Evolutionary conservation across 2,113 vertebrate genomes (phyloP).

Genomic region (Equus quagga): DNA sequence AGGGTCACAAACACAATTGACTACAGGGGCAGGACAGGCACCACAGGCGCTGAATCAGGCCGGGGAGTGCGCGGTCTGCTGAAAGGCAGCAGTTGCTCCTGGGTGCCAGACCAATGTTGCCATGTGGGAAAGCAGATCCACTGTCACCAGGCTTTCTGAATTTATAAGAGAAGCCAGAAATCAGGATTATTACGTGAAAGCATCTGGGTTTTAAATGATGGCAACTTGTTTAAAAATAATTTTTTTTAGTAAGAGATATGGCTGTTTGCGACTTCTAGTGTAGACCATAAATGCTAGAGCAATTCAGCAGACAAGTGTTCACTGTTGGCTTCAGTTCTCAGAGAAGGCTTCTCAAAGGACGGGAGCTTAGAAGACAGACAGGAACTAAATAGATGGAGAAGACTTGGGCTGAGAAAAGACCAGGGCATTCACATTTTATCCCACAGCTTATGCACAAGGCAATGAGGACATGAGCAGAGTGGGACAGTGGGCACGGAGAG

Average conservation of each 20-base stretch:
- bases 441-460: neutral
- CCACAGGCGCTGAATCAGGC: rapidly evolving
- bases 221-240: neutral
- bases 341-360: slow-evolving; percentile 21
- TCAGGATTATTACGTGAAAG: neutral
- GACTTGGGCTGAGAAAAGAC: slow-evolving; percentile 35
- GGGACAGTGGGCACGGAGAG: neutral
- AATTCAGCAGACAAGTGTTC: neutral
- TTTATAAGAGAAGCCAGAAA: neutral
- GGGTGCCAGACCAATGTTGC: neutral
- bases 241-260: neutral
- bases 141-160: neutral
- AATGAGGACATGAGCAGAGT: rapidly evolving
- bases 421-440: neutral
- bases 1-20: neutral
- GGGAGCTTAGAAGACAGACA: too few relatives aligned
- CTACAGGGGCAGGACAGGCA: rapidly evolving
- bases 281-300: neutral
- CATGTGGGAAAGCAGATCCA: neutral
- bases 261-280: neutral
- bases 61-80: neutral
- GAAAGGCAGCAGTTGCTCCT: neutral
- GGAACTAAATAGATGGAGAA: neutral
- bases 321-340: neutral
- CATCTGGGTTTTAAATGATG: neutral